Base-by-base conservation (phyloP, 2,888 invertebrate species). In the Lycocerus yunnanus region DNA sequence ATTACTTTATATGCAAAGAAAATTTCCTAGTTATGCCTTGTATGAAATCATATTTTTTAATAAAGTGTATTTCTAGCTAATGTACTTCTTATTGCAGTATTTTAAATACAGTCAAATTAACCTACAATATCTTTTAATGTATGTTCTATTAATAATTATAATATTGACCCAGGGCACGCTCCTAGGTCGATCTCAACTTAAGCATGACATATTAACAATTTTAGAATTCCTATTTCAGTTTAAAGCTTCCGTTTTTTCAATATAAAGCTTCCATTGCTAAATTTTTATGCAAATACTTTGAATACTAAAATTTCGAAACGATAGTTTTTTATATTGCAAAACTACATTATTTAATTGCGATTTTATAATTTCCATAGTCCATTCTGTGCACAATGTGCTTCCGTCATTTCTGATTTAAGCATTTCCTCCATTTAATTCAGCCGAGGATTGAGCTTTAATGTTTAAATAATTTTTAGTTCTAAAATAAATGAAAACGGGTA, bases 381-480 rank as follows among this genome's bases (percentile, higher is more conserved):
- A 68, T 72, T 72, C 60, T 72, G 69, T 60, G 59, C 69, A 65
- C 66, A 73, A 20, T 60, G 66, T 59, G 60, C 16, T 71, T 58
- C 59, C 21, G 59, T 73, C 73, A 59, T 73, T 73, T 69, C 66
- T 68, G 69, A 18, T 73, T 24, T 69, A 59, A 69, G 73, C 58
- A 73, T 66, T 73, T 73, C 73, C 69, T 69, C 69, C 69, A 73
- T 73, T 69, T 68, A 66, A 21, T 69, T 65, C 73, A 59, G 65
- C 69, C 58, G 16, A 15, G 59, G 16, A 73, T 69, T 58, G 58
- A 27, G 69, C 65, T 69, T 73, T 66, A 69, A 69, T 73, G 68
- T 73, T 69, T 66, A 69, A 73, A 73, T 73, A 73, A 72, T 67
- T n/a, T 15, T 61, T 16, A 18, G 15, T 24, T 60, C 13, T 15